Evolutionary conservation across 2,113 vertebrate genomes (phyloP), one percentile per base, ranked within the genome.

Genomic region (Burhinus bistriatus): DNA sequence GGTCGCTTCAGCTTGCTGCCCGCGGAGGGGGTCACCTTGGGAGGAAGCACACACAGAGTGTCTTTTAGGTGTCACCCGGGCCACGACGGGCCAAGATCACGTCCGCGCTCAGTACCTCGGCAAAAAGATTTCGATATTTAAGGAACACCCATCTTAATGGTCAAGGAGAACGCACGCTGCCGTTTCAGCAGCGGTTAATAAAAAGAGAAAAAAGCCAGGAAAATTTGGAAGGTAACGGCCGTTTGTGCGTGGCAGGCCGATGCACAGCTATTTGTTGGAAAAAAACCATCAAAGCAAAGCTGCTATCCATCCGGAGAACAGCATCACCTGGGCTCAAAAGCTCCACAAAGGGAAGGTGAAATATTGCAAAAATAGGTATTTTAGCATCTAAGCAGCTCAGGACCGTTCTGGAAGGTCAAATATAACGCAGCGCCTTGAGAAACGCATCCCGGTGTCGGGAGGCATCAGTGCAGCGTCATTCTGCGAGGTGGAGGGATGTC

Each of bases 1-100:
- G 99, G 99, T 75, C 99, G 98, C 96, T 99, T 99, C 91, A 99
- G 98, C 93, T 99, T 99, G 98, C 99, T 99, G 64, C 99, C 97
- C 0, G 98, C 82, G 4, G 98, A 90, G 15, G 99, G 98, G 6
- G 98, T 97, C 57, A 99, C 98, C 99, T 99, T 94, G 27, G 98
- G 98, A 88, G 87, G 95, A 97, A 97, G 90, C 84, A 72, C 16
- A 95, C 36, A 29, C 4, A 55, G 54, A 61, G 19, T 77, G 66
- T 1, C 27, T 21, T 36, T 96, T 7, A 92, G 89, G 30, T 2
- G 32, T 0, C 70, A 36, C 61, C 16, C 4, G 58, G 12, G 17
- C 27, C 1, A 1, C 2, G 23, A 18, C 0, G 1, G 55, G 11
- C 47, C 16, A 5, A 13, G 19, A 2, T 2, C 66, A 12, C 11